These are phyloP conservation scores for Drosophila insularis DNA, from an alignment of 1,140 invertebrate genomes.

Conservation along the genomic window DNA sequence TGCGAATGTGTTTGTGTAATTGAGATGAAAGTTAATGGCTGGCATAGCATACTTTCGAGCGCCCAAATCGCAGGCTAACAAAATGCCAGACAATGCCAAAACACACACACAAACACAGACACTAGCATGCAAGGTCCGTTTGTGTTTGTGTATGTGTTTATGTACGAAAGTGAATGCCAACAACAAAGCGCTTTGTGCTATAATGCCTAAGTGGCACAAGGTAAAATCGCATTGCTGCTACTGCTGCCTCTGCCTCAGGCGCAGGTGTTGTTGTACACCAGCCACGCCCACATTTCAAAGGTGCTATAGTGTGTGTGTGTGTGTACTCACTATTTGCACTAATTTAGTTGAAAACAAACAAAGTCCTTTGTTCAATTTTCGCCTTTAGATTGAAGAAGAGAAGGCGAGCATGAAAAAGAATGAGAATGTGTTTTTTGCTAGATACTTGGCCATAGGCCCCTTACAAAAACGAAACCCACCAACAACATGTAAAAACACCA, in stretches of 20 bases:
- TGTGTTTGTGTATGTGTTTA: constrained; percentile 24
- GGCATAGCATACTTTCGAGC: constrained; percentile 70
- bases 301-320: constrained; percentile 33
- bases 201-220: constrained; percentile 73
- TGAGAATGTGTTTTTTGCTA: constrained; percentile 23
- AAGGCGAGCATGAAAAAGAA: constrained; percentile 15
- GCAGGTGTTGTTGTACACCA: constrained; percentile 32
- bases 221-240: constrained; percentile 67
- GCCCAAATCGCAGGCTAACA: constrained; percentile 72
- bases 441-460: constrained; percentile 51
- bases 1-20: constrained; percentile 57
- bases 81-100: constrained; percentile 71
- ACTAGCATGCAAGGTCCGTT: constrained; percentile 7
- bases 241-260: constrained; percentile 26
- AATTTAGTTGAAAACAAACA: constrained; percentile 82
- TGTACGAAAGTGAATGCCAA: constrained; percentile 62
- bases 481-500: constrained; percentile 26
- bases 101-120: constrained; percentile 21
- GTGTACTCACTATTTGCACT: constrained; percentile 75
- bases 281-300: constrained; percentile 51
- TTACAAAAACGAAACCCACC: constrained; percentile 17
- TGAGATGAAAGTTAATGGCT: constrained; percentile 79
- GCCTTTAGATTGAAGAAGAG: constrained; percentile 63
- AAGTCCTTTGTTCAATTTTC: constrained; percentile 79
- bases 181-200: constrained; percentile 50